These are phyloP conservation scores for Xiphorhynchus erythropygius DNA, from an alignment of 2,797 vertebrate genomes.

Conservation along the genomic window DNA sequence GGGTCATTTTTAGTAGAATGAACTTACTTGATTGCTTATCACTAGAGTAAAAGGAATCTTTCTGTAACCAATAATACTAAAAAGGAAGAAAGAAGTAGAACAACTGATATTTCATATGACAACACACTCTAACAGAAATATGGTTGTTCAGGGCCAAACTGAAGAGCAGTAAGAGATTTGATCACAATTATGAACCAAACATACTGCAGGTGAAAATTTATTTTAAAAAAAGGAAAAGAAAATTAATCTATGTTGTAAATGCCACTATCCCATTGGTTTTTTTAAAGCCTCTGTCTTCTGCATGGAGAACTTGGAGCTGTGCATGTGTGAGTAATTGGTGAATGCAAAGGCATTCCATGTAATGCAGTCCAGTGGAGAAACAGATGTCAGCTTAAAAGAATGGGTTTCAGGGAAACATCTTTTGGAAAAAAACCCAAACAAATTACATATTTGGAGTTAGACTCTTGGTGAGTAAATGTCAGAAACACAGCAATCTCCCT, in stretches of 20 bases:
- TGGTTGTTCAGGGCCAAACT: background rate
- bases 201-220: background rate
- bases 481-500: background rate
- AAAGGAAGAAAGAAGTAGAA: background rate
- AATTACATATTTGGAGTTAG: background rate
- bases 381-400: constrained; percentile 18
- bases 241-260: background rate
- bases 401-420: background rate
- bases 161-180: background rate
- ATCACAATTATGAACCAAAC: background rate
- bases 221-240: background rate
- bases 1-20: background rate
- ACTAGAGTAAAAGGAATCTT: constrained; percentile 5
- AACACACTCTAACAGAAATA: background rate
- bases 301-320: background rate
- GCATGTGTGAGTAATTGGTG: background rate
- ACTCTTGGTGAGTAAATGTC: background rate
- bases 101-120: background rate
- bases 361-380: background rate
- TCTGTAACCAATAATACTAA: background rate
- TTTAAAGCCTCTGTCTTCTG: background rate
- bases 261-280: background rate
- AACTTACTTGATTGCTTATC: constrained; percentile 36
- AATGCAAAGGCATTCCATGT: background rate
- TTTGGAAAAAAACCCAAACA: constrained; percentile 7